Percentiles rank a stretch among this genome's conserved stretches.
These are phyloP conservation scores for Piscicola geometra DNA, from an alignment of 2,888 invertebrate genomes.

Conservation along the genomic window DNA sequence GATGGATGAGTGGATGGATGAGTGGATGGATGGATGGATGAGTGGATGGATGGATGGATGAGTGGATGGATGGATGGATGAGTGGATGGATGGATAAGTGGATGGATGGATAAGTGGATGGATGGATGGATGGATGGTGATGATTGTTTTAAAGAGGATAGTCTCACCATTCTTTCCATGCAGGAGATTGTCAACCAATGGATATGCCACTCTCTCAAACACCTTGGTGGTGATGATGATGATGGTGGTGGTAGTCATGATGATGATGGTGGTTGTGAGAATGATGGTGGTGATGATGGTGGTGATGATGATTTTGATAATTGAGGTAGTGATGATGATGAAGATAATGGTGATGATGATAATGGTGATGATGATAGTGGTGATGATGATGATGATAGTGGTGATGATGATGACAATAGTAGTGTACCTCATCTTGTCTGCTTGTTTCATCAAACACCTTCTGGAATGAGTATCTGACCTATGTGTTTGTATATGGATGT, in stretches of 20 bases:
- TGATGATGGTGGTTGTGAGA: not conserved
- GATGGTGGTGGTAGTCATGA: not conserved
- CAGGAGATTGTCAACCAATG: conserved; percentile 75
- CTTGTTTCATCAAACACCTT: conserved; percentile 76
- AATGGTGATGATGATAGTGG: not conserved
- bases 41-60: no score
- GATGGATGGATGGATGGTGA: not conserved
- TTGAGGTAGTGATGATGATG: not conserved
- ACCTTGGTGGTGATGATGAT: conserved; percentile 52
- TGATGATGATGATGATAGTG: not conserved
- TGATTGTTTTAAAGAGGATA: conserved; percentile 2
- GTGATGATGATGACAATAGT: not conserved
- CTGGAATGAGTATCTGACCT: conserved; percentile 64
- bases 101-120: no score
- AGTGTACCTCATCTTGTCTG: conserved; percentile 66
- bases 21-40: no score
- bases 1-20: no score
- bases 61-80: no score
- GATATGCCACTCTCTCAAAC: conserved; percentile 77
- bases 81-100: no score
- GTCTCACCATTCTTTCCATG: conserved; percentile 75
- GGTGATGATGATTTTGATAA: not conserved
- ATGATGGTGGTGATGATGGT: not conserved
- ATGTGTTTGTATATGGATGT: not conserved
- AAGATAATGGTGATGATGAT: not conserved